These are phyloP conservation scores for Erpetoichthys calabaricus DNA, from an alignment of 2,797 vertebrate genomes.

Conservation along the genomic window DNA sequence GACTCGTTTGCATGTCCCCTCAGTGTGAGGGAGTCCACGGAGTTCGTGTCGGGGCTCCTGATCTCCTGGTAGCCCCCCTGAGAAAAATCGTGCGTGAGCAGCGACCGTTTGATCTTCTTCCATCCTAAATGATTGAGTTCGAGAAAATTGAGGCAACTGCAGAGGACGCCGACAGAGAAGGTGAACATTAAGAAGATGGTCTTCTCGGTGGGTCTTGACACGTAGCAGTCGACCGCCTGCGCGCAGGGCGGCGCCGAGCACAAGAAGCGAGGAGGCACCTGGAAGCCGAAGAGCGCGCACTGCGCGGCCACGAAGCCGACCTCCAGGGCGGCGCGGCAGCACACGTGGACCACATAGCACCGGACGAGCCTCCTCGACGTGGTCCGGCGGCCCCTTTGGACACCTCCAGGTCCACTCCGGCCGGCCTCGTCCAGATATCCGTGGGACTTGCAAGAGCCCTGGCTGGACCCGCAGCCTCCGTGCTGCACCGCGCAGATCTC, in stretches of 20 bases:
- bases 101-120: conserved; percentile 44
- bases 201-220: conserved; percentile 88
- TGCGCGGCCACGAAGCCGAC: conserved; percentile 79
- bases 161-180: conserved; percentile 83
- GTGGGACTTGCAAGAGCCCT: conserved; percentile 50
- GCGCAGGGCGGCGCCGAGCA: conserved; percentile 68
- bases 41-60: conserved; percentile 27
- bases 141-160: conserved; percentile 75
- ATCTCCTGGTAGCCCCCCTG: conserved; percentile 32
- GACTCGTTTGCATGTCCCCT: conserved; percentile 39
- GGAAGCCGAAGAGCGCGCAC: conserved; percentile 82
- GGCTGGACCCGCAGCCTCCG: conserved; percentile 61
- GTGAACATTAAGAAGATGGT: conserved; percentile 90
- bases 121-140: conserved; percentile 87
- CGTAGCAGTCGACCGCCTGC: conserved; percentile 84
- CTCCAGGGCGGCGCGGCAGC: conserved; percentile 68
- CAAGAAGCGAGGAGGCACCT: conserved; percentile 65
- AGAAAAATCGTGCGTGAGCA: conserved; percentile 18
- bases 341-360: conserved; percentile 77
- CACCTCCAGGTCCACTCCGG: conserved; percentile 23
- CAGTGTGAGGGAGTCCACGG: conserved; percentile 28
- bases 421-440: conserved; percentile 43
- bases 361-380: conserved; percentile 58
- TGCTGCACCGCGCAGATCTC: conserved; percentile 30
- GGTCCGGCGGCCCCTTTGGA: conserved; percentile 18